phyloP scores from a whole-genome alignment of 2,888 invertebrate genomes.

The Limnephilus auricula region DNA sequence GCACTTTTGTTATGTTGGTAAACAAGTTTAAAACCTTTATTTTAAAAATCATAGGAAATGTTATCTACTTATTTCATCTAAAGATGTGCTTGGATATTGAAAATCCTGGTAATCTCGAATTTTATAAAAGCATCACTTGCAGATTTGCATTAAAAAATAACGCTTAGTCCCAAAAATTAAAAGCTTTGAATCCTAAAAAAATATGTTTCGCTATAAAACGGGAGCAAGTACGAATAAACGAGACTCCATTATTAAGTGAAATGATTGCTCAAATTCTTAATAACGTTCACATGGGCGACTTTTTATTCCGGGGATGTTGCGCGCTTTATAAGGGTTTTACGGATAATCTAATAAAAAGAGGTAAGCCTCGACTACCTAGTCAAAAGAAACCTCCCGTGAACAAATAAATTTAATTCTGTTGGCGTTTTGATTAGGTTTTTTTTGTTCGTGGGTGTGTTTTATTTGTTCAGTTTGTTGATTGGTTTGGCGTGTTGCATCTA shows the following conservation, averaged over 20 bases:
- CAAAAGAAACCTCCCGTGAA: neutral
- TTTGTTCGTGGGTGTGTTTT: neutral
- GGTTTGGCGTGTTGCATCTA: neutral
- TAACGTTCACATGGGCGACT: conserved; percentile 28
- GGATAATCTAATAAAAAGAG: conserved; percentile 11
- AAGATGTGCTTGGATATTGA: no score
- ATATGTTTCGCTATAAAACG: neutral
- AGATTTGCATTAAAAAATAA: neutral
- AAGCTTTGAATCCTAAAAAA: neutral
- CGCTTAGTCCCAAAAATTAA: neutral
- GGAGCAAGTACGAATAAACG: neutral
- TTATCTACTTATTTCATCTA: no score
- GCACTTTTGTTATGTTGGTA: no score
- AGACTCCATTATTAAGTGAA: neutral
- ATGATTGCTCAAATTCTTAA: conserved; percentile 21
- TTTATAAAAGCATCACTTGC: neutral
- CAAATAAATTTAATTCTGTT: neutral
- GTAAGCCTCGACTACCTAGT: neutral
- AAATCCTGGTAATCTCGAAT: neutral
- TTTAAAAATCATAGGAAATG: no score
- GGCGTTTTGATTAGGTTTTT: neutral
- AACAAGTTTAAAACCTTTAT: no score
- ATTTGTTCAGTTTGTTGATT: neutral
- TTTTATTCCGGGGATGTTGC: conserved; percentile 28
- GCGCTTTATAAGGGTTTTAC: conserved; percentile 31